Evolutionary conservation across 1,140 invertebrate genomes (phyloP).

Genomic region (Formica exsecta): DNA sequence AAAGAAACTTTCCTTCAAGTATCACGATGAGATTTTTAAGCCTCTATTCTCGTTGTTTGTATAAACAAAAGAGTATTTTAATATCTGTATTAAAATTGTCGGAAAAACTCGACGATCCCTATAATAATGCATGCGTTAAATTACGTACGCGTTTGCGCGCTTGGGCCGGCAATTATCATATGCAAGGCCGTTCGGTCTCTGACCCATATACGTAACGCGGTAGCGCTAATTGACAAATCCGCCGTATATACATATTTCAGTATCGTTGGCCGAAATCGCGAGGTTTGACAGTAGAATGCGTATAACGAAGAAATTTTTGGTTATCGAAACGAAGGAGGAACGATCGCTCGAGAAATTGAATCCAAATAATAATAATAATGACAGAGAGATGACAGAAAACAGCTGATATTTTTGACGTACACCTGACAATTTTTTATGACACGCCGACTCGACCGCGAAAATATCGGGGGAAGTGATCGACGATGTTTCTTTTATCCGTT

Average conservation of each 20-base stretch:
- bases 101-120: neutral
- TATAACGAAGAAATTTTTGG: neutral
- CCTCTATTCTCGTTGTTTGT: no score
- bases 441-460: neutral
- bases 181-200: constrained; percentile 30
- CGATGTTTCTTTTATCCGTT: neutral
- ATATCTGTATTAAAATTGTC: neutral
- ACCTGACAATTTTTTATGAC: neutral
- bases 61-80: no score
- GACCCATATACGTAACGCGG: constrained; percentile 10
- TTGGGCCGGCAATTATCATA: constrained; percentile 21
- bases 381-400: neutral
- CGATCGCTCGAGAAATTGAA: neutral
- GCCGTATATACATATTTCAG: neutral
- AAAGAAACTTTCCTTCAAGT: neutral
- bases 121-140: neutral
- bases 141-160: neutral
- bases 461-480: neutral
- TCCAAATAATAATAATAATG: neutral
- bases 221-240: neutral
- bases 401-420: neutral
- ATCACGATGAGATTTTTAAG: neutral
- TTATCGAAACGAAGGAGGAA: neutral
- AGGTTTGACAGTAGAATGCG: neutral
- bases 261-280: neutral